A percentile compares a stretch with the other conserved stretches of the same genome.
Evolutionary conservation across 2,888 invertebrate species (phyloP).

Genomic region (Eumacrocentrus americanus): DNA sequence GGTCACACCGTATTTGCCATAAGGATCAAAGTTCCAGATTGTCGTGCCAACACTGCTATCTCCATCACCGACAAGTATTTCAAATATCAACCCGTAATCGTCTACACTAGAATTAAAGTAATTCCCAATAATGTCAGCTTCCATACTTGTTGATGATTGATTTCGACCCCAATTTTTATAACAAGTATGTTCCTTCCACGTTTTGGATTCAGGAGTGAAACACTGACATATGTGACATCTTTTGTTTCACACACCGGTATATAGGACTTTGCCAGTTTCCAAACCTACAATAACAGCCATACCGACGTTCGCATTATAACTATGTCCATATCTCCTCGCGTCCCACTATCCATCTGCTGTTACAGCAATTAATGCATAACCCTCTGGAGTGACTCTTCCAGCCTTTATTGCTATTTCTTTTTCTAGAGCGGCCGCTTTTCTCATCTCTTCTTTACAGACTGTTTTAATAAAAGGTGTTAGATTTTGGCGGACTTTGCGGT

Average conservation of each 20-base stretch:
- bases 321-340: conserved; percentile 14
- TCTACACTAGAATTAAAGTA: conserved; percentile 36
- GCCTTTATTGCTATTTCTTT: conserved; percentile 10
- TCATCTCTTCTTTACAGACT: conserved; percentile 13
- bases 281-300: conserved; percentile 28
- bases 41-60: conserved; percentile 49
- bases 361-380: conserved; percentile 7
- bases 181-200: too few relatives aligned
- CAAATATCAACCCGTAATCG: conserved; percentile 34
- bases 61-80: conserved; percentile 38
- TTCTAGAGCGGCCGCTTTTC: conserved; percentile 14
- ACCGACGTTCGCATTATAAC: conserved; percentile 24
- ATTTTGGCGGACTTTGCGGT: neutral
- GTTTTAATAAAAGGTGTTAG: neutral
- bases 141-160: conserved; percentile 45
- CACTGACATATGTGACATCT: conserved; percentile 40
- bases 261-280: conserved; percentile 35
- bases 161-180: conserved; percentile 43
- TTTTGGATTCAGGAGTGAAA: too few relatives aligned
- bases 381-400: conserved; percentile 4
- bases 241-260: conserved; percentile 42
- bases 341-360: too few relatives aligned
- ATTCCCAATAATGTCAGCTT: conserved; percentile 36
- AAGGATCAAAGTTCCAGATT: conserved; percentile 40
- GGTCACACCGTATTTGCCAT: conserved; percentile 33